Evolutionary conservation across 2,888 invertebrate genomes (phyloP).

Genomic region (Bombylius discolor): DNA sequence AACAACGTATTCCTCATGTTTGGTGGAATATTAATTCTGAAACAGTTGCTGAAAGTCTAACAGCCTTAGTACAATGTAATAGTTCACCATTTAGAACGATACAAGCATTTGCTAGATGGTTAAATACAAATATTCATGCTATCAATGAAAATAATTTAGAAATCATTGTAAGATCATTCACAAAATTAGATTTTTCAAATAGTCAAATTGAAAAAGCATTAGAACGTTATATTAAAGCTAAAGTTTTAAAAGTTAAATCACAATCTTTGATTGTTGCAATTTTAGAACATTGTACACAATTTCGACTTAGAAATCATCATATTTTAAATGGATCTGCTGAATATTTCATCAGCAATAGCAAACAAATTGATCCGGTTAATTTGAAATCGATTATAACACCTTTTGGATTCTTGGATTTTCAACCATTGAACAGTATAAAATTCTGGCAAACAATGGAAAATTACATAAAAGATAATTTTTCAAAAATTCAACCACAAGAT

Average conservation of each 20-base stretch:
- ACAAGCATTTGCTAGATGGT: constrained; percentile 42
- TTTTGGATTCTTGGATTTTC: constrained; percentile 48
- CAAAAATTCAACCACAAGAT: constrained; percentile 44
- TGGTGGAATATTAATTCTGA: constrained; percentile 43
- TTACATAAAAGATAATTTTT: constrained; percentile 42
- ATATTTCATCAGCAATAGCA: constrained; percentile 41
- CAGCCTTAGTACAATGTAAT: constrained; percentile 34
- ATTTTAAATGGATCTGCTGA: constrained; percentile 46
- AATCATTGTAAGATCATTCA: constrained; percentile 42
- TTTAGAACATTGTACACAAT: constrained; percentile 47
- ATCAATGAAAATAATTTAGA: constrained; percentile 44
- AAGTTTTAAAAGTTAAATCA: constrained; percentile 37
- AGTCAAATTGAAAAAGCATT: constrained; percentile 44
- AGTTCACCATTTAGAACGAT: constrained; percentile 35
- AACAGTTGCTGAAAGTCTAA: constrained; percentile 40
- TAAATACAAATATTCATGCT: constrained; percentile 46
- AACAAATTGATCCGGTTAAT: constrained; percentile 40
- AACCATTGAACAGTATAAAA: constrained; percentile 37
- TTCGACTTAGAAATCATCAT: constrained; percentile 42
- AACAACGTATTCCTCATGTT: constrained; percentile 42
- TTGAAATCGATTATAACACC: constrained; percentile 45
- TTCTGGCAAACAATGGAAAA: constrained; percentile 48
- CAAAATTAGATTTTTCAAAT: constrained; percentile 43
- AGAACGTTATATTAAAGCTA: constrained; percentile 47
- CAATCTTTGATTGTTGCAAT: constrained; percentile 47